Evolutionary conservation across 2,888 invertebrate species (phyloP), one percentile per base, ranked within the genome.

Genomic region (Mylabris sibirica): DNA sequence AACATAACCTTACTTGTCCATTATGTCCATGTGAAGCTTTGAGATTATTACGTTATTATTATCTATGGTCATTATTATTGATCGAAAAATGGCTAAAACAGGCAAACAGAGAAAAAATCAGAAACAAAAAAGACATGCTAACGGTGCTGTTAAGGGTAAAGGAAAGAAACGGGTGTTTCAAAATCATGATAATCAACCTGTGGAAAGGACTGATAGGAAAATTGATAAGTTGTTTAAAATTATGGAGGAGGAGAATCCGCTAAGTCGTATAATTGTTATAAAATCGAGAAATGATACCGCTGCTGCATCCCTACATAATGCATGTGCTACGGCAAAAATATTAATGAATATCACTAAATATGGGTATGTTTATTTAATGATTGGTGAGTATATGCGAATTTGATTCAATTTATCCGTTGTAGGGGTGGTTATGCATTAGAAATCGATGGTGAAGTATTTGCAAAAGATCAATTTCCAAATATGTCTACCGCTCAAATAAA

Each of bases 361-460:
- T 14, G 57, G 14, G 57, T 57, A 22, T 57, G 22, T 6, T 57
- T 57, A 14, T 20, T 2, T 4, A 49, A 20, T 49, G 30, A 1
- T 30, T 30, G 4, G 4, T 30, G 30, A 30, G 30, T 30, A 8
- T 30, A 8, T 8, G 3, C 4, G 8, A 30, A 30, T 30, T 30
- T 30, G 8, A 30, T 30, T 30, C 30, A 30, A 22, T 3, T 53
- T 53, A 3, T 53, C 24, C 8, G 8, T 30, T 57, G 3, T 24
- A 57, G 57, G 9, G 4, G 5, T 8, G 22, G 14, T 12, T 66
- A 38, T 53, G 57, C 9, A 59, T 24, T 63, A n/a, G 44, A 24
- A 63, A 44, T 22, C 12, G 24, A 44, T 44, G 63, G 44, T 17
- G n/a, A 22, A 17, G 24, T 41, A 26, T 63, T 41, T 3, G 66